phyloP scores from a whole-genome alignment of 35 echinoderm and acorn worm species.

The Eucidaris tribuloides region DNA sequence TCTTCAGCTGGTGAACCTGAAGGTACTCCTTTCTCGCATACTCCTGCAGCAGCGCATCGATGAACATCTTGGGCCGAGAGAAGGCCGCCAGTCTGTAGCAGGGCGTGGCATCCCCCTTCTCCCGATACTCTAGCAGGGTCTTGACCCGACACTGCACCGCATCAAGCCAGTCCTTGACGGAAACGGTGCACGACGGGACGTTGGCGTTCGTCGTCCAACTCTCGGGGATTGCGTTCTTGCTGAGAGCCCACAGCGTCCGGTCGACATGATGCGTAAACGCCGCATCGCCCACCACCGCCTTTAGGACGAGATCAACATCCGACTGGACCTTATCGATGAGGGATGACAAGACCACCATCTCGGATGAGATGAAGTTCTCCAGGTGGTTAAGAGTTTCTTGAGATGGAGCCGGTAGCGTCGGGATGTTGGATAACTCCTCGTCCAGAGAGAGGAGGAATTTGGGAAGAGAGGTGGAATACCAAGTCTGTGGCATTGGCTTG shows the following conservation, averaged over 20 bases:
- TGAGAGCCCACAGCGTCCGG: slow-evolving; percentile 25
- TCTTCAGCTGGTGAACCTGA: slow-evolving; percentile 49
- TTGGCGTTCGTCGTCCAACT: slow-evolving; percentile 38
- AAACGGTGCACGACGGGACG: background rate
- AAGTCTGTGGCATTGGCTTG: background rate
- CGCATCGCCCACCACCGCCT: slow-evolving; percentile 40
- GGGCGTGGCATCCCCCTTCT: background rate
- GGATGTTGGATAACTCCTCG: slow-evolving; percentile 6
- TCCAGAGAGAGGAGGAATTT: slow-evolving; percentile 17
- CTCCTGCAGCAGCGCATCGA: slow-evolving; percentile 57
- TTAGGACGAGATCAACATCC: slow-evolving; percentile 51
- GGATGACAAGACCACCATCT: slow-evolving; percentile 8
- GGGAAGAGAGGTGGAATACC: background rate
- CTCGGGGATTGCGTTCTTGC: slow-evolving; percentile 21
- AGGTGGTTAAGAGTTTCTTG: slow-evolving; percentile 71
- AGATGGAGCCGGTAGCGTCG: background rate
- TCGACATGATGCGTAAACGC: slow-evolving; percentile 45
- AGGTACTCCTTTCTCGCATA: slow-evolving; percentile 87
- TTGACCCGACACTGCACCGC: slow-evolving; percentile 22
- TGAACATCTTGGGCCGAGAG: slow-evolving; percentile 54
- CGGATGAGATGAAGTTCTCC: slow-evolving; percentile 66
- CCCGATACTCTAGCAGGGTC: slow-evolving; percentile 17
- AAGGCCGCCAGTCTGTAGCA: slow-evolving; percentile 66
- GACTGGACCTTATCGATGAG: slow-evolving; percentile 36
- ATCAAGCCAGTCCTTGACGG: slow-evolving; percentile 35